Conservation (phyloP, 2,113 vertebrate genomes). For the Entomyzon cyanotis region DNA sequence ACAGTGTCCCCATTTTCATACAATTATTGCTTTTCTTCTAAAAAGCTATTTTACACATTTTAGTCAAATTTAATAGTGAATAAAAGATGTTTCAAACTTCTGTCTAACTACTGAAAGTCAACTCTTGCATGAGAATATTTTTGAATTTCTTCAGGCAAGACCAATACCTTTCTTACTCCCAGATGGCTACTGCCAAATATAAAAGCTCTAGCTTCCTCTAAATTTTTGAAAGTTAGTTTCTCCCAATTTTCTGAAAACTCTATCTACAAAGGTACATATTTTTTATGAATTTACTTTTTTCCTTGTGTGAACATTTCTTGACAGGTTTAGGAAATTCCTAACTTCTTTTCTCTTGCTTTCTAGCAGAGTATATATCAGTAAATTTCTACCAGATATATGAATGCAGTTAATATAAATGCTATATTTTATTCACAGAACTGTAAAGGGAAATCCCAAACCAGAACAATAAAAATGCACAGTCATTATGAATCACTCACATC, state of each 20-base stretch:
- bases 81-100: neutral
- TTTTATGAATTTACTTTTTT: neutral
- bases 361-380: slow-evolving; percentile 74
- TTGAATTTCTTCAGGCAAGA: neutral
- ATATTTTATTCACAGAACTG: slow-evolving; percentile 91
- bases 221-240: neutral
- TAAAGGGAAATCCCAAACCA: slow-evolving; percentile 72
- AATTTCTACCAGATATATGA: slow-evolving; percentile 78
- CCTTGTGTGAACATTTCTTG: neutral
- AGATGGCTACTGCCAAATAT: neutral
- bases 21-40: neutral
- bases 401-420: slow-evolving; percentile 84
- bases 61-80: neutral
- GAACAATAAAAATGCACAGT: slow-evolving; percentile 70
- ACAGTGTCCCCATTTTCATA: neutral
- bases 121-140: neutral
- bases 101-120: neutral
- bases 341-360: slow-evolving; percentile 83
- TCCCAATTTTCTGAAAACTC: neutral
- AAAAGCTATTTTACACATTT: neutral
- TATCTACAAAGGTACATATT: neutral
- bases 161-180: neutral
- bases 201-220: neutral
- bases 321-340: slow-evolving; percentile 63
- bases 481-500: slow-evolving; percentile 89